Conservation (phyloP, 2,888 invertebrate genomes). For the Invenusta paracnida region DNA sequence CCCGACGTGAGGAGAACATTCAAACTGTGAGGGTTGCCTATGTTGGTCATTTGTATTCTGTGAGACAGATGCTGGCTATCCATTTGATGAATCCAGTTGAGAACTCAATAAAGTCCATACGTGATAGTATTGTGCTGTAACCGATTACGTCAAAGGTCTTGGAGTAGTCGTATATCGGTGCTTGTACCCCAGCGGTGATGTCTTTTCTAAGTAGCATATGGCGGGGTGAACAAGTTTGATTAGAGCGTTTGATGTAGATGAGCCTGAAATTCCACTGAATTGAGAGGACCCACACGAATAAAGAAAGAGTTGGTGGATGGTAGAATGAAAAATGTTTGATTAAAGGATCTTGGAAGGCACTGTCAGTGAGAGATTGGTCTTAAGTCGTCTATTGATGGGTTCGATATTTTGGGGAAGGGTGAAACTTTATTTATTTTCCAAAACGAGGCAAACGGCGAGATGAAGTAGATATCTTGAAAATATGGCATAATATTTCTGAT, state of each 20-base stretch:
- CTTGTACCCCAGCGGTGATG: neutral
- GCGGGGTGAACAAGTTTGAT: neutral
- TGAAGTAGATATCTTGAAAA: no score
- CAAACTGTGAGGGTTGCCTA: neutral
- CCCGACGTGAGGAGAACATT: neutral
- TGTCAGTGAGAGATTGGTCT: neutral
- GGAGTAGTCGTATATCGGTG: conserved; percentile 1
- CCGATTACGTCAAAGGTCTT: conserved; percentile 14
- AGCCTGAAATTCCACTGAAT: conserved; percentile 9
- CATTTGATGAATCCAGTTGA: conserved; percentile 1
- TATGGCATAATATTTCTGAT: neutral
- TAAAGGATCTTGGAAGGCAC: conserved; percentile 20
- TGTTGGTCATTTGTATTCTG: neutral
- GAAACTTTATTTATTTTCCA: conserved; percentile 9
- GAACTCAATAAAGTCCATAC: neutral
- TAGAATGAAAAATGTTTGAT: neutral
- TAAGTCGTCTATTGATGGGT: neutral
- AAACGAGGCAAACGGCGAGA: neutral
- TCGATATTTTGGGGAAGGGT: neutral
- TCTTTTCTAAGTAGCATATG: neutral
- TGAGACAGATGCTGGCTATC: neutral
- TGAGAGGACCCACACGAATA: neutral
- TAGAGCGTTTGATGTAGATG: conserved; percentile 17
- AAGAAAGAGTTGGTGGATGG: neutral
- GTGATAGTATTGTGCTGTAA: neutral